Percentiles rank a stretch among this genome's conserved stretches.
Conservation (phyloP, 2,113 vertebrate genomes). For the Pseudorasbora parva region DNA sequence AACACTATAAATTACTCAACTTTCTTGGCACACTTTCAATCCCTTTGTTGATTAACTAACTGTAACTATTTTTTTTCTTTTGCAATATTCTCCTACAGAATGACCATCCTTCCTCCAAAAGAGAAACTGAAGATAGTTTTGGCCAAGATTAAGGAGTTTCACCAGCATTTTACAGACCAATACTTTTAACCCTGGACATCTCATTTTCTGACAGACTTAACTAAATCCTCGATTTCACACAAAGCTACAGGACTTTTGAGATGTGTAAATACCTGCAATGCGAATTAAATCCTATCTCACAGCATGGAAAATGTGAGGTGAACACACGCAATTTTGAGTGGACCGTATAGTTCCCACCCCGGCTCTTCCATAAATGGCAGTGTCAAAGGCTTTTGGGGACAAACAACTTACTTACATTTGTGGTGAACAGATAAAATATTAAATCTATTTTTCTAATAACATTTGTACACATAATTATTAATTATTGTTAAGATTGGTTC, state of each 20-base stretch:
- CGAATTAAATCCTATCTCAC: background rate
- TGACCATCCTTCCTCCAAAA: slow-evolving; percentile 77
- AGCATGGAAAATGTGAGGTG: background rate
- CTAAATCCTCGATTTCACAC: background rate
- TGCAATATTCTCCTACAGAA: slow-evolving; percentile 61
- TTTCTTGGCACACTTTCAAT: background rate
- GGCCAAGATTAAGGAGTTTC: slow-evolving; percentile 74
- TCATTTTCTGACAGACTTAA: background rate
- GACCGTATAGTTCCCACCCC: background rate
- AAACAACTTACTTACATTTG: too few species aligned
- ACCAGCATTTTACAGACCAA: slow-evolving; percentile 69
- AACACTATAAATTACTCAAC: background rate
- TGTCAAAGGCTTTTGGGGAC: background rate
- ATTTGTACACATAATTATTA: too few species aligned
- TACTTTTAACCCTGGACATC: slow-evolving; percentile 63
- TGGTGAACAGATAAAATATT: too few species aligned
- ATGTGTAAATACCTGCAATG: background rate
- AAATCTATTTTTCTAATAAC: too few species aligned
- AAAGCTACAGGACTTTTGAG: background rate
- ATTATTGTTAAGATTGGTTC: too few species aligned
- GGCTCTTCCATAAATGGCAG: background rate
- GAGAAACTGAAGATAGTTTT: slow-evolving; percentile 74
- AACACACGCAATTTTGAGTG: background rate
- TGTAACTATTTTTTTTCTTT: background rate
- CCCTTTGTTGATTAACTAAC: background rate